Base-by-base conservation (phyloP, 2,888 invertebrate genomes). In the Chrysopilus asiliformis region DNA sequence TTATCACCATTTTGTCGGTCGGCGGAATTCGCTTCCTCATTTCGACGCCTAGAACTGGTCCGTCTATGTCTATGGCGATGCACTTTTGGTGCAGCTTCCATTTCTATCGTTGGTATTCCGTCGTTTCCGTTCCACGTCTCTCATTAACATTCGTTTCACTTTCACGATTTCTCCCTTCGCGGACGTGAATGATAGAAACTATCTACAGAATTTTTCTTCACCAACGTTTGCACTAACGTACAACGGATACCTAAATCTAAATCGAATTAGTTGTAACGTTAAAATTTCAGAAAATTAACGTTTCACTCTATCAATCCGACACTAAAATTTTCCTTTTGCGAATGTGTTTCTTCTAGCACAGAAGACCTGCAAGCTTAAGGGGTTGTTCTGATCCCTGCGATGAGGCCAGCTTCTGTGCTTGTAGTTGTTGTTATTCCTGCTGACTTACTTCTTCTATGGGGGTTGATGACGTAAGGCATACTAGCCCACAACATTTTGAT, bases 11-110 rank as follows among this genome's bases (percentile, higher is more conserved):
- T 19, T 29, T 12, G 51, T 34, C 41, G 45, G 31, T 45, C 49
- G 19, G 41, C 41, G 16, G 52, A 54, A 36, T 39, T 45, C 44
- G 44, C 45, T 12, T 57, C 50, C 26, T 53, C 55, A 43, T 55
- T 45, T 25, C 56, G 53, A 43, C 58, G 55, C 28, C 60, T 53
- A 17, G 57, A 55, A 41, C 53, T 55, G 9, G 56, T 51, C 40
- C 60, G 58, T 37, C 60, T 56, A 44, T 57, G 57, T 41, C 58
- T 58, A 49, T 60, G 60, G 40, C 58, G 58, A 53, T 63, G 63
- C 47, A 63, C 60, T 53, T 62, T 63, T 46, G 61, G 58, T 44
- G 55, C 51, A 36, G 53, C 50, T 49, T 63, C 63, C 60, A 62
- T 61, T 32, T 39, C 44, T 35, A 42, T 18, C 3, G 18, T 36